These are phyloP conservation scores for Zaprionus kolodkinae DNA, from an alignment of 1,140 invertebrate genomes.

Conservation along the genomic window DNA sequence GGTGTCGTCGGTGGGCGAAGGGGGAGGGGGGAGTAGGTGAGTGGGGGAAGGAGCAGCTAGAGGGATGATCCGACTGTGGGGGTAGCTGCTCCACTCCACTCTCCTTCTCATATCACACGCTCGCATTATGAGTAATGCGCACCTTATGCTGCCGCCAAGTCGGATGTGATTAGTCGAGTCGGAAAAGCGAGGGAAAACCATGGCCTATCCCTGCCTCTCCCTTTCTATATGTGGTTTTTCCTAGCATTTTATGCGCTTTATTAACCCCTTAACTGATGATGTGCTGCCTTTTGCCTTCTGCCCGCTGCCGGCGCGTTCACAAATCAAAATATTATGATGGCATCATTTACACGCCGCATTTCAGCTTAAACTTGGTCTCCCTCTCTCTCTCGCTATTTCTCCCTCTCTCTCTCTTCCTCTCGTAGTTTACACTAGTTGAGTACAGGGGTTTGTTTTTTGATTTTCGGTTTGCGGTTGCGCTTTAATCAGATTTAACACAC, in stretches of 20 bases:
- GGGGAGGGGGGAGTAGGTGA: too few relatives aligned
- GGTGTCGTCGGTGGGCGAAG: conserved; percentile 25
- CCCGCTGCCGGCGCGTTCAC: conserved; percentile 24
- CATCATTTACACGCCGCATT: conserved; percentile 82
- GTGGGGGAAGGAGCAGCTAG: neutral
- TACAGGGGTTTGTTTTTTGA: conserved; percentile 36
- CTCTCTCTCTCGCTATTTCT: conserved; percentile 2
- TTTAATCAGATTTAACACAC: conserved; percentile 64
- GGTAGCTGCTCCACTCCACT: conserved; percentile 28
- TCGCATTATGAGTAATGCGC: conserved; percentile 82
- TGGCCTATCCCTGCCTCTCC: neutral
- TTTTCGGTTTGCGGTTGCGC: conserved; percentile 41
- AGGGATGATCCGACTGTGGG: neutral
- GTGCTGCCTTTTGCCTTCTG: conserved; percentile 39
- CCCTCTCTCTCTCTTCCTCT: neutral
- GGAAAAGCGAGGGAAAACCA: conserved; percentile 19
- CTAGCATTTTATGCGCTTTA: conserved; percentile 63
- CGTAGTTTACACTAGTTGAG: conserved; percentile 30
- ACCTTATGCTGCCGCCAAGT: conserved; percentile 80
- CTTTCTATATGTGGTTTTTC: conserved; percentile 38
- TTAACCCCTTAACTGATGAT: conserved; percentile 78
- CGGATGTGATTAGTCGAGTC: conserved; percentile 64
- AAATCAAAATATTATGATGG: conserved; percentile 83
- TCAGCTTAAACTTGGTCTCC: conserved; percentile 71
- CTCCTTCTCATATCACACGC: conserved; percentile 56